Percentiles rank a stretch among this genome's conserved stretches.
These are phyloP conservation scores for Fragum sueziense DNA, from an alignment of 2,888 invertebrate species.

Conservation along the genomic window DNA sequence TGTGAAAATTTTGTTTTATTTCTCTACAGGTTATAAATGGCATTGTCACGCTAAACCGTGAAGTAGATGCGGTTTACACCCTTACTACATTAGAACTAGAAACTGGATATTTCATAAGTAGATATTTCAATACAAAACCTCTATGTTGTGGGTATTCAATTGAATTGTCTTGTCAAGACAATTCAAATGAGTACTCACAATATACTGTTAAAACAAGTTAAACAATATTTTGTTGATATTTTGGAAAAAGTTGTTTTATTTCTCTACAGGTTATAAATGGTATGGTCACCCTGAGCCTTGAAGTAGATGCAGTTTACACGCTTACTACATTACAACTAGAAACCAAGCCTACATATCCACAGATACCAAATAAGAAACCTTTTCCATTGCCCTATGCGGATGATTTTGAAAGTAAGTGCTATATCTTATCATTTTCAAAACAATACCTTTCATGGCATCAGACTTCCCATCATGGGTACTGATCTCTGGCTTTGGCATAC, in stretches of 20 bases:
- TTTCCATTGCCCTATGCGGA: constrained; percentile 79
- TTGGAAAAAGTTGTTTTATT: not conserved
- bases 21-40: constrained; percentile 22
- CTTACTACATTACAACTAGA: constrained; percentile 74
- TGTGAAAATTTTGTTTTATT: not conserved
- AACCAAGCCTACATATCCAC: constrained; percentile 65
- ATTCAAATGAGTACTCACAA: too few relatives aligned
- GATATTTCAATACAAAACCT: too few relatives aligned
- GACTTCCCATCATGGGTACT: too few relatives aligned
- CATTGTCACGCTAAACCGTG: constrained; percentile 60
- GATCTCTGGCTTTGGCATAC: too few relatives aligned
- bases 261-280: constrained; percentile 22
- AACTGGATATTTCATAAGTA: too few relatives aligned
- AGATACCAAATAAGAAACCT: constrained; percentile 65
- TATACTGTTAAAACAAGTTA: too few relatives aligned
- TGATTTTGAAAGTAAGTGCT: constrained; percentile 76
- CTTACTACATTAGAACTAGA: constrained; percentile 74
- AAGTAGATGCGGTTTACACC: constrained; percentile 77
- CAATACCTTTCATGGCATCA: too few relatives aligned
- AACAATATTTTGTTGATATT: too few relatives aligned
- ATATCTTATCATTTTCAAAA: too few relatives aligned
- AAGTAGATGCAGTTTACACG: constrained; percentile 77
- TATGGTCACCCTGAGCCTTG: constrained; percentile 60
- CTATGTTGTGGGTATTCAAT: too few relatives aligned
- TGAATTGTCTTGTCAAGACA: too few relatives aligned